Evolutionary conservation across 2,888 invertebrate genomes (phyloP).

Genomic region (Xanthia togata): DNA sequence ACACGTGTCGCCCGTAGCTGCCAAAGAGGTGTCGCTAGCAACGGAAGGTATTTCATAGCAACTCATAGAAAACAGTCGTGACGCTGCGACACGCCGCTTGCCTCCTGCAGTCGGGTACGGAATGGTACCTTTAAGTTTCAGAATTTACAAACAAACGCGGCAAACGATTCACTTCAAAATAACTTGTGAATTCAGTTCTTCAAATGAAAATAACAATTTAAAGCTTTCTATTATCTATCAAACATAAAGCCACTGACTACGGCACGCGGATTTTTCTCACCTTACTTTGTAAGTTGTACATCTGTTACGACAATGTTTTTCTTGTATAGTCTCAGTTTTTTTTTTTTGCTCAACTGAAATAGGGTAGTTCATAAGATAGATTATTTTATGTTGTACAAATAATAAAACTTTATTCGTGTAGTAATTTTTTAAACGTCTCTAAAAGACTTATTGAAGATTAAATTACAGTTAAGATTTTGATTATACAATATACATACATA

Average conservation of each 20-base stretch:
- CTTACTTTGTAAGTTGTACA: constrained; percentile 25
- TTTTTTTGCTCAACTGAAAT: neutral
- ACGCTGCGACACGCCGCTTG: too few relatives aligned
- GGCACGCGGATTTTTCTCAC: constrained; percentile 15
- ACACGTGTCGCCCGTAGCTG: too few relatives aligned
- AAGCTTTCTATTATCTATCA: neutral
- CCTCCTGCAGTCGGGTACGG: too few relatives aligned
- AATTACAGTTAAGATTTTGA: neutral
- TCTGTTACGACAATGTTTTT: neutral
- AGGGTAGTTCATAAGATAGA: neutral
- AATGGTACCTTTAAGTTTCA: neutral
- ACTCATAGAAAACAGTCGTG: too few relatives aligned
- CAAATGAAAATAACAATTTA: neutral
- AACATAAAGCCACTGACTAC: neutral
- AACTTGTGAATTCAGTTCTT: neutral
- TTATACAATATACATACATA: neutral
- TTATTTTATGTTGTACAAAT: neutral
- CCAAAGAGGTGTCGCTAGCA: too few relatives aligned
- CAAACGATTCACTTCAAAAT: neutral
- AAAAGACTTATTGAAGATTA: neutral
- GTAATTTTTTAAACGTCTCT: neutral
- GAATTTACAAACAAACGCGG: neutral
- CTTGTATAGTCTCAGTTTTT: neutral
- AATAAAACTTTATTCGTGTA: neutral
- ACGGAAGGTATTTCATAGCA: too few relatives aligned